Evolutionary conservation across 2,888 invertebrate species (phyloP).

Genomic region (Andrena chrysosceles): DNA sequence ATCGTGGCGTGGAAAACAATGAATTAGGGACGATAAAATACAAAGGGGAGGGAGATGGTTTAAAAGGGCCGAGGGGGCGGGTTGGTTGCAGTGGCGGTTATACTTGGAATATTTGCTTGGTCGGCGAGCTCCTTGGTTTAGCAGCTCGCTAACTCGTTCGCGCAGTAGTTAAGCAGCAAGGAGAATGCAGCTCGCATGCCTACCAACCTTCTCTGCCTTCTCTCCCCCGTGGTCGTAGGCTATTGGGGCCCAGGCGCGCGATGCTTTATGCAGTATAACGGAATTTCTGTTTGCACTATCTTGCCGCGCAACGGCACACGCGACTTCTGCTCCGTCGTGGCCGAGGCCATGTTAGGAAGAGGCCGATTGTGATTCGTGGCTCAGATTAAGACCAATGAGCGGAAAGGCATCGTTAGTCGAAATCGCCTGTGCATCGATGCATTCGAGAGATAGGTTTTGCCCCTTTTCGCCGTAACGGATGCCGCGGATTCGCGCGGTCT

Average conservation of each 20-base stretch:
- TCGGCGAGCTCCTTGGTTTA: constrained; percentile 54
- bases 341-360: constrained; percentile 62
- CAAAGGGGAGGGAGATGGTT: neutral
- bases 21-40: constrained; percentile 66
- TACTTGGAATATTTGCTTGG: constrained; percentile 51
- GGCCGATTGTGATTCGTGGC: constrained; percentile 66
- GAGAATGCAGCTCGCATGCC: constrained; percentile 81
- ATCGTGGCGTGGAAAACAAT: constrained; percentile 63
- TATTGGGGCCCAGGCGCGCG: constrained; percentile 40
- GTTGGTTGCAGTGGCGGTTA: constrained; percentile 23
- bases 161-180: constrained; percentile 78
- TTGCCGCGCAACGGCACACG: constrained; percentile 69
- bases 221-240: constrained; percentile 13
- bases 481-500: constrained; percentile 41
- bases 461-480: constrained; percentile 47
- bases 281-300: constrained; percentile 80
- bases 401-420: constrained; percentile 67
- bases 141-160: constrained; percentile 72
- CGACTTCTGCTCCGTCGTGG: constrained; percentile 56
- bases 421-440: constrained; percentile 65
- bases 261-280: constrained; percentile 77
- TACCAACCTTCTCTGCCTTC: constrained; percentile 41
- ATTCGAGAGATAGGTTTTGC: constrained; percentile 59
- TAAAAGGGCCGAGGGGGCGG: neutral
- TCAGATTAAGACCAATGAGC: constrained; percentile 66